Base-by-base conservation (phyloP, 1,140 invertebrate genomes). In the Augochlora pura region DNA sequence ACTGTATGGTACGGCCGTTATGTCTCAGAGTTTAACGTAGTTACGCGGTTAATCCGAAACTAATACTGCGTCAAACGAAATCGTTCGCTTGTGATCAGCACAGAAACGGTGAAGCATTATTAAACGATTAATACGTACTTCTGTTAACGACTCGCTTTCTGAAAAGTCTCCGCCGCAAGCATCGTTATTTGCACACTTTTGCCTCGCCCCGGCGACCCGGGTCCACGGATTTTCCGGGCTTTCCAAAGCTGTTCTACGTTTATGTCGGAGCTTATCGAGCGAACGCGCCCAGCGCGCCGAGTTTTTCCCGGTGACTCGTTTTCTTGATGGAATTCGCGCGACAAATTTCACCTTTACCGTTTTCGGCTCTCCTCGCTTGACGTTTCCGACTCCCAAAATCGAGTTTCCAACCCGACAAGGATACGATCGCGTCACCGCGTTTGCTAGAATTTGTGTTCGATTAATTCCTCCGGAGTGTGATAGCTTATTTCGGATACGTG, bases 201-300 rank as follows among this genome's bases (percentile, higher is more conserved):
- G 42, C 66, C 63, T 73, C 62, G 69, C n/a, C 69, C 69, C 63
- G 54, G 27, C 38, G 27, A 57, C 57, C 68, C 70, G 54, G 63
- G n/a, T 68, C 38, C 57, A 74, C 18, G 60, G 80, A 84, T 84
- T 86, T 82, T 77, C 82, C 71, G 39, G 49, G 68, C 69, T 84
- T 82, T 64, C 52, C 32, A 65, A 72, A 75, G 59, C 67, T 84
- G 71, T 81, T 73, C 79, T 59, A 59, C 69, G 72, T 67, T 81
- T 82, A 81, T 52, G 32, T 63, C 69, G 8, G 57, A 86, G 79
- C 75, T 86, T 86, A 86, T 78, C 69, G 75, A 77, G 67, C 42
- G 64, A 76, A 62, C 69, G 27, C 71, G 66, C 79, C 75, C 46
- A 52, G 60, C 75, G n/a, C 64, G 71, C 42, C 57, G 67, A 62